phyloP scores from a whole-genome alignment of 2,888 invertebrate genomes.

The Galeruca laticollis region DNA sequence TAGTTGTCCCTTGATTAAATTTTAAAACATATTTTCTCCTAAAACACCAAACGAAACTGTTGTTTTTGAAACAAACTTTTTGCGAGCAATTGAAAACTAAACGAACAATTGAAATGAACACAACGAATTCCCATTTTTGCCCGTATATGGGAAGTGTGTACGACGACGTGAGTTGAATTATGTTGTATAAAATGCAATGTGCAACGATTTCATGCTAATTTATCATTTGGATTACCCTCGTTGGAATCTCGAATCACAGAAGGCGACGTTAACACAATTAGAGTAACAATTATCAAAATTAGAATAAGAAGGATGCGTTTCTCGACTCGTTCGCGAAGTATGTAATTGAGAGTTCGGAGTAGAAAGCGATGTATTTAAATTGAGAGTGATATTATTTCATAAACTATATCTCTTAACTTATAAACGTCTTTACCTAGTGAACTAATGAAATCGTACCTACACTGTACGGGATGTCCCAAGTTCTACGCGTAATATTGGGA shows the following conservation, averaged over 20 bases:
- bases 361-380: neutral
- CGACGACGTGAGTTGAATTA: slow-evolving; percentile 11
- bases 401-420: no score
- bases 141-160: no score
- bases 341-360: neutral
- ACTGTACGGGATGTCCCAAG: no score
- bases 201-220: slow-evolving; percentile 10
- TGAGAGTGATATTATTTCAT: neutral
- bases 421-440: no score
- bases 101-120: slow-evolving; percentile 14
- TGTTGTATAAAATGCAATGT: slow-evolving; percentile 5
- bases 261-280: slow-evolving; percentile 2
- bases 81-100: slow-evolving; percentile 4
- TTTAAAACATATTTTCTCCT: neutral
- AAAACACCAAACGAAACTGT: neutral
- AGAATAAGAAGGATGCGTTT: neutral
- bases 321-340: slow-evolving; percentile 21
- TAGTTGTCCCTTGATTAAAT: neutral
- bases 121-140: neutral
- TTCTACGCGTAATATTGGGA: no score
- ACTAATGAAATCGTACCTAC: no score
- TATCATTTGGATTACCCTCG: neutral
- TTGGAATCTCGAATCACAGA: slow-evolving; percentile 13
- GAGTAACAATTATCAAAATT: slow-evolving; percentile 13
- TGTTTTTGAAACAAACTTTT: neutral